phyloP scores from a whole-genome alignment of 2,888 invertebrate genomes.

The Eubasilissa splendida region DNA sequence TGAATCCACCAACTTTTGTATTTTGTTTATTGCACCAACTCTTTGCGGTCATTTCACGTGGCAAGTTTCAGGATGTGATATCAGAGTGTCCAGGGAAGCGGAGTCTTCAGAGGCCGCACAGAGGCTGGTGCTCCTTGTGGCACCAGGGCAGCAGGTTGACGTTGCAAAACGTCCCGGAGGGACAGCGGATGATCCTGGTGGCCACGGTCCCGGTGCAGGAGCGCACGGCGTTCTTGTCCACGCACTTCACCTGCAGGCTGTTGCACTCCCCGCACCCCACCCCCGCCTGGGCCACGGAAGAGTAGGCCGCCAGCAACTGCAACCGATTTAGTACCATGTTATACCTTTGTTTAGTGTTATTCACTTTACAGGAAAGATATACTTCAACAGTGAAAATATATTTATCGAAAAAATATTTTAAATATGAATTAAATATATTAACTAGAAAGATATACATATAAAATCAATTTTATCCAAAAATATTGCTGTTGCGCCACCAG shows the following conservation, averaged over 20 bases:
- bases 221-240: conserved; percentile 39
- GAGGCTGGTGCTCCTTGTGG: conserved; percentile 43
- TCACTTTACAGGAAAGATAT: too few relatives aligned
- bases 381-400: too few relatives aligned
- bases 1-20: too few relatives aligned
- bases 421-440: too few relatives aligned
- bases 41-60: too few relatives aligned
- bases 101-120: conserved; percentile 35
- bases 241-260: conserved; percentile 48
- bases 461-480: too few relatives aligned
- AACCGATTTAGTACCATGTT: not conserved
- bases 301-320: conserved; percentile 15
- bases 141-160: conserved; percentile 52
- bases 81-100: not conserved
- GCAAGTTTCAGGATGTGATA: not conserved
- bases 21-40: too few relatives aligned
- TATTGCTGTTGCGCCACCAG: too few relatives aligned
- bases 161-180: conserved; percentile 50
- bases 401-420: too few relatives aligned
- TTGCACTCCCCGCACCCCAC: conserved; percentile 51
- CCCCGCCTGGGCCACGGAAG: not conserved
- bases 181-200: conserved; percentile 44
- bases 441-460: too few relatives aligned
- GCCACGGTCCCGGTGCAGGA: conserved; percentile 14
- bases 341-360: not conserved